Evolutionary conservation across 2,113 vertebrate species (phyloP), one percentile per base, ranked within the genome.

Genomic region (Phoenicopterus ruber): DNA sequence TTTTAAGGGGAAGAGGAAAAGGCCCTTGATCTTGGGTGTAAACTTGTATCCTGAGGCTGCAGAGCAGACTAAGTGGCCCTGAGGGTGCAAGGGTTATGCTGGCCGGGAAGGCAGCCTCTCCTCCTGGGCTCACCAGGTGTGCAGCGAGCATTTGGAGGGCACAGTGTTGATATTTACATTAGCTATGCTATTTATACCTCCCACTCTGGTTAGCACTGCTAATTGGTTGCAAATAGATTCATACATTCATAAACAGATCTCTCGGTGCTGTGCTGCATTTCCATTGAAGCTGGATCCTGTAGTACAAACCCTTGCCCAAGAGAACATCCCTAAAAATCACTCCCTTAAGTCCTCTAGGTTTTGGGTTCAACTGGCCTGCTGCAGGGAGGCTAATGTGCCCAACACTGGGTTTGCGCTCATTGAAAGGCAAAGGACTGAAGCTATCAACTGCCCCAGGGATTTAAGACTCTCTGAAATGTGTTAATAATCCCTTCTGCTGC

Each of bases 201-300:
- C 63, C 65, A 13, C 52, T 96, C 54, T 0, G 5, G 80, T 92
- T 88, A 94, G 82, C 57, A 29, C 63, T 84, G 34, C 81, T 96
- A 93, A 97, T 92, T 90, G 87, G 28, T 72, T 94, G 92, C 85
- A 95, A 63, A 93, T 93, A 19, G 67, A 94, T 95, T 92, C 59
- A 73, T 76, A 20, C 38, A 34, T 86, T 54, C 71, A 40, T 82
- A 70, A 88, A 79, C 47, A 54, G 67, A 14, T 85, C 90, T 72
- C 52, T 85, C n/a, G 73, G 24, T 86, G 74, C 72, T 85, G 78
- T 52, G n/a, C 79, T 93, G 80, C 58, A 3, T 47, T 83, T 36
- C 61, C 74, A 22, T 10, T 49, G 86, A 29, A 42, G 73, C 62
- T 72, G 85, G 44, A 62, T 93, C 40, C 25, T 31, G 72, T 78